phyloP scores from a whole-genome alignment of 2,113 vertebrate species.

The Formicarius rufipectus region DNA sequence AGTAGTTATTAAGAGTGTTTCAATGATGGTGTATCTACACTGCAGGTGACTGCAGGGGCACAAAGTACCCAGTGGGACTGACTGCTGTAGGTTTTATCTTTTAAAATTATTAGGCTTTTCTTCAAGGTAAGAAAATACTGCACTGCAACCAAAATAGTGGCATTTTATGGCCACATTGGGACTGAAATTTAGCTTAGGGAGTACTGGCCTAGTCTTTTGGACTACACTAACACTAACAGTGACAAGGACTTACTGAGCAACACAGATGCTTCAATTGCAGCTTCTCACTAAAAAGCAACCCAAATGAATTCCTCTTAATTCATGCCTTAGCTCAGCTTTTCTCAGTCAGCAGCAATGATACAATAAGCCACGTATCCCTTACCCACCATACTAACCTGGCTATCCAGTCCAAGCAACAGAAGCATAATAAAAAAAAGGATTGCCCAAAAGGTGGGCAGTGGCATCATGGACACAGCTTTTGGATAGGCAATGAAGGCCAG shows the following conservation, averaged over 20 bases:
- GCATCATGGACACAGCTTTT: slow-evolving; percentile 99
- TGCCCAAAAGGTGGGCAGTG: slow-evolving; percentile 96
- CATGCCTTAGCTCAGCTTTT: neutral
- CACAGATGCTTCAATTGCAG: neutral
- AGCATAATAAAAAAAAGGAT: slow-evolving; percentile 99
- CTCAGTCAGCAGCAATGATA: neutral
- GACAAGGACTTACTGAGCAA: neutral
- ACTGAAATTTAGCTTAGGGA: neutral
- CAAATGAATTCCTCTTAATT: neutral
- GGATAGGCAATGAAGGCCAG: slow-evolving; percentile 98
- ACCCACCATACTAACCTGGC: slow-evolving; percentile 84
- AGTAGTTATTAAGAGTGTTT: neutral
- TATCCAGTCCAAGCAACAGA: slow-evolving; percentile 98
- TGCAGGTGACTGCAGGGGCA: neutral
- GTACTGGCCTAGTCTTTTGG: neutral
- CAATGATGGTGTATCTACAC: neutral
- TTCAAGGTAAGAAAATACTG: neutral
- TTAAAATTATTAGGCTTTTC: neutral
- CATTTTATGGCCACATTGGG: neutral
- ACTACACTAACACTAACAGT: neutral
- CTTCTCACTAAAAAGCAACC: neutral
- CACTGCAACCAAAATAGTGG: neutral
- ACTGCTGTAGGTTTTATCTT: neutral
- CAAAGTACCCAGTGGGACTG: neutral
- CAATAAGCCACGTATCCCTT: neutral